Conservation (phyloP, 1,140 invertebrate species). For the Dinothrombium tinctorium region DNA sequence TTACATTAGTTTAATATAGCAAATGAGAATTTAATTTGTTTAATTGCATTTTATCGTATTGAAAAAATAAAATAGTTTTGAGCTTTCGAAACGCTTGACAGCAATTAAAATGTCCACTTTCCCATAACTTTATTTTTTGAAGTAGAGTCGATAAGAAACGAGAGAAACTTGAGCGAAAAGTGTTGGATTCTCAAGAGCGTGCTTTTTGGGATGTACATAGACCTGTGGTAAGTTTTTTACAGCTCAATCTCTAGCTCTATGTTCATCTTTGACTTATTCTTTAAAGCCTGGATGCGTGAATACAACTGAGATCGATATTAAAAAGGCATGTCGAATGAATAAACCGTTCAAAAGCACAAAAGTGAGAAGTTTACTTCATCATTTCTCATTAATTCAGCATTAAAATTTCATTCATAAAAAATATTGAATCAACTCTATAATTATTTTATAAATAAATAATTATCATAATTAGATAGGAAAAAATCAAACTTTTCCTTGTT, state of each 20-base stretch:
- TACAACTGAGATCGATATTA: slow-evolving; percentile 93
- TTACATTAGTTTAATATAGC: no score
- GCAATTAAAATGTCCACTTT: no score
- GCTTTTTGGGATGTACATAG: slow-evolving; percentile 99
- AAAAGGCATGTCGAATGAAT: slow-evolving; percentile 64
- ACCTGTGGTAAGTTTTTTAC: slow-evolving; percentile 47
- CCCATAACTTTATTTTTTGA: slow-evolving; percentile 1
- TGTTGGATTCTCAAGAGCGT: slow-evolving; percentile 91
- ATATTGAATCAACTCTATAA: no score
- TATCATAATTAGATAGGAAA: background rate
- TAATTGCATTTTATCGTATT: background rate
- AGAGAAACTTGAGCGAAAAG: slow-evolving; percentile 91
- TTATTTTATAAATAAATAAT: no score
- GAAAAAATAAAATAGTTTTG: no score
- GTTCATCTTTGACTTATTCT: background rate
- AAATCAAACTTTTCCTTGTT: background rate
- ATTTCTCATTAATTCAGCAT: no score
- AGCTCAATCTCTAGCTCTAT: background rate
- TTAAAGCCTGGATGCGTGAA: slow-evolving; percentile 86
- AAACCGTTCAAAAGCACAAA: slow-evolving; percentile 23
- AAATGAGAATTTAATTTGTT: no score
- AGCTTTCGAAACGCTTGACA: no score
- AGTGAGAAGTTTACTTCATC: slow-evolving; percentile 16
- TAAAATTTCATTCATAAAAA: no score
- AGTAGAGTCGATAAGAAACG: slow-evolving; percentile 91